These are phyloP conservation scores for Cephalophus harveyi DNA, from an alignment of 2,113 vertebrate genomes.

Conservation along the genomic window DNA sequence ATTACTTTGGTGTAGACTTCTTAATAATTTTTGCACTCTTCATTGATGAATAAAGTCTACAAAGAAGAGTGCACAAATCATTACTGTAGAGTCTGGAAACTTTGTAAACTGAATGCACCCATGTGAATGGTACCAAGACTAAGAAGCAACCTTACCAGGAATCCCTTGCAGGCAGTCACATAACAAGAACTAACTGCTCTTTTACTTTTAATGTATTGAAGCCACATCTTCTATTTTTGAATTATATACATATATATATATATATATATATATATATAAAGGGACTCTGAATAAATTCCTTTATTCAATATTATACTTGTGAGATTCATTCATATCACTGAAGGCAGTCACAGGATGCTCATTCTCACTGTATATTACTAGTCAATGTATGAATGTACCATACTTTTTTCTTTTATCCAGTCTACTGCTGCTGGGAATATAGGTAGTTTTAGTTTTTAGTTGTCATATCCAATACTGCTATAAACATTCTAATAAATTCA, in stretches of 20 bases:
- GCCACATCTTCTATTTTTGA: background rate
- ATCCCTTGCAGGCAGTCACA: background rate
- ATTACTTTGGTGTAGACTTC: background rate
- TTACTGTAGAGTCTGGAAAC: background rate
- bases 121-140: background rate
- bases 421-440: background rate
- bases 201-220: background rate
- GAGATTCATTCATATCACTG: background rate
- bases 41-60: background rate
- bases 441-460: background rate
- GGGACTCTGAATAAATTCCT: background rate
- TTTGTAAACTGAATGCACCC: background rate
- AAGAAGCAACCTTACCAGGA: background rate
- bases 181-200: background rate
- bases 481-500: background rate
- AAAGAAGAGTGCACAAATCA: background rate
- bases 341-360: background rate
- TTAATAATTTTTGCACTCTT: background rate
- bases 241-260: no score
- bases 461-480: background rate
- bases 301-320: background rate
- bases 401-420: background rate
- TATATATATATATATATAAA: background rate
- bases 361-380: background rate
- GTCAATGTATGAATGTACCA: background rate